Conservation (phyloP, 2,888 invertebrate genomes). For the Melieria picta region DNA sequence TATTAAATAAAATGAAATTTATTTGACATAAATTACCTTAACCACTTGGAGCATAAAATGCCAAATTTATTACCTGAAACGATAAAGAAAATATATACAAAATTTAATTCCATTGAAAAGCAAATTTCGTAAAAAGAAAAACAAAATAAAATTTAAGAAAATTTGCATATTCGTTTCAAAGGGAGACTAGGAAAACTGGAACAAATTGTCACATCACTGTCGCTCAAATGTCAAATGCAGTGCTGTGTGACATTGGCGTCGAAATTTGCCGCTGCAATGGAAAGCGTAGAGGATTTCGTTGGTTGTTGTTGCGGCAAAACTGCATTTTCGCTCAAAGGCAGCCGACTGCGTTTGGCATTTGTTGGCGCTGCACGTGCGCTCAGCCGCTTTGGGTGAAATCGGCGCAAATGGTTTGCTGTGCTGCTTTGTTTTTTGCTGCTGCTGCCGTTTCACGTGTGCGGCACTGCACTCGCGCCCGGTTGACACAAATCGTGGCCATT, state of each 20-base stretch:
- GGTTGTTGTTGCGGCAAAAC: not conserved
- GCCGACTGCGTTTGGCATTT: not conserved
- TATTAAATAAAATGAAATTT: too few species aligned
- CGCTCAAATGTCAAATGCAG: not conserved
- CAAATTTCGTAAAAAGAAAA: not conserved
- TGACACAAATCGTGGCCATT: conserved; percentile 24
- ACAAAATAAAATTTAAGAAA: not conserved
- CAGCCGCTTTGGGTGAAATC: not conserved
- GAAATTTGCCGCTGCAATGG: too few species aligned
- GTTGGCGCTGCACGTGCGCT: not conserved
- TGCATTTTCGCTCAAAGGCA: not conserved
- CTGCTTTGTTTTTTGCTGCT: not conserved
- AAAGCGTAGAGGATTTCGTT: too few species aligned
- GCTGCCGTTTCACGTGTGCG: not conserved
- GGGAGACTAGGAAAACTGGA: not conserved
- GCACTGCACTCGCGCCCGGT: not conserved
- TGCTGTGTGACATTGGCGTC: too few species aligned
- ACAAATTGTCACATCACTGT: not conserved
- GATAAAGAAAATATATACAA: not conserved
- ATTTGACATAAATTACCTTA: conserved; percentile 8
- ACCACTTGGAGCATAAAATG: conserved; percentile 1
- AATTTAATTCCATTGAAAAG: conserved; percentile 13
- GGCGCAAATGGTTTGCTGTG: not conserved
- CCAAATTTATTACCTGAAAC: conserved; percentile 28
- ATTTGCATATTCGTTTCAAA: not conserved